Evolutionary conservation across 1,140 invertebrate genomes (phyloP), one percentile per base, ranked within the genome.

Genomic region (Drosophila micromelanica): DNA sequence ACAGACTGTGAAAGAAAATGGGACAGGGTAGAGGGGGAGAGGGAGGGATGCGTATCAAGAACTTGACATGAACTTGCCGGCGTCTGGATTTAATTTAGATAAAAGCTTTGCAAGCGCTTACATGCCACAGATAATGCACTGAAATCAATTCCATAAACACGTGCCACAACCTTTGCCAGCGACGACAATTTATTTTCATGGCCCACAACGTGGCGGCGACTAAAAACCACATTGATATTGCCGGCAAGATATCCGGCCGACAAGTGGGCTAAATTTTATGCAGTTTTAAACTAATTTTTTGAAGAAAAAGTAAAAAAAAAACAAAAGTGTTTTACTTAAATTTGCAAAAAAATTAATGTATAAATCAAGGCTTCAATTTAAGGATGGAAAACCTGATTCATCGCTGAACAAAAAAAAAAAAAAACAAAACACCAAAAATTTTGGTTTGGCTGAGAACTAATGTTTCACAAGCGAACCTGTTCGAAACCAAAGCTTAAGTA

Each of bases 11-110:
- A 13, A n/a, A 13, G 9, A 46, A 20, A 11, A 4, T 23, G 17
- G 11, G 43, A 11, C 0, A 20, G 43, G 35, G 3, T 4, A 11
- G 43, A 0, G 17, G 1, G 5, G 4, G 45, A 2, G 20, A 17
- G 17, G 17, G 20, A 23, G 45, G 11, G 51, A 5, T 23, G 32
- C 11, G 32, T 20, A 62, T 20, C 20, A 51, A 37, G 20, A 20
- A 30, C 5, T 32, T 32, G 37, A 23, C 17, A 49, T 54, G 45
- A 15, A 59, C 43, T 37, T 67, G 55, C 20, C 57, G 42, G 20
- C 20, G 20, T 61, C 48, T 65, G 84, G 84, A 87, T 89, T 89
- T 89, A 89, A 89, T 89, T 89, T 89, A 84, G 84, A 89, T 89
- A 89, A 89, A 89, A 89, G 84, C 80, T 89, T 89, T 84, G 57